phyloP scores from a whole-genome alignment of 2,888 invertebrate species.

The Drosophila prolongata region DNA sequence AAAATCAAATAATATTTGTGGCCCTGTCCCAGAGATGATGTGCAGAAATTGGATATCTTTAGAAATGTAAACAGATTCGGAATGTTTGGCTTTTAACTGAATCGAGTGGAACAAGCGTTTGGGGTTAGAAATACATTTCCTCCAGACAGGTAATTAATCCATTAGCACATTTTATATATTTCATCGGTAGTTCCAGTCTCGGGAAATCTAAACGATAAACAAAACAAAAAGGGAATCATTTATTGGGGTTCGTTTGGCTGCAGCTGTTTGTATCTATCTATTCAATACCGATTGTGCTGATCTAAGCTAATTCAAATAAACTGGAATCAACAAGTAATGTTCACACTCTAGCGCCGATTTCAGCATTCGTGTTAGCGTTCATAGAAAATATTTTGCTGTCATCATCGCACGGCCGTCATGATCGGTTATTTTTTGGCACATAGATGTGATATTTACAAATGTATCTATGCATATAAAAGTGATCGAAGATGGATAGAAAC shows the following conservation, averaged over 20 bases:
- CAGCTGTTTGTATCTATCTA: conserved; percentile 29
- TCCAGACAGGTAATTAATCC: conserved; percentile 72
- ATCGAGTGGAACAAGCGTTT: conserved; percentile 32
- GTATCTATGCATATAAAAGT: conserved; percentile 9
- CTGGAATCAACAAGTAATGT: conserved; percentile 8
- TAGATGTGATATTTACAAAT: conserved; percentile 22
- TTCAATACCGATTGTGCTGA: not conserved
- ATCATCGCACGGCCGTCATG: conserved; percentile 19
- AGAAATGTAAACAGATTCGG: conserved; percentile 60
- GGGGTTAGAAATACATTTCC: conserved; percentile 28
- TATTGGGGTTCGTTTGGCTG: conserved; percentile 5
- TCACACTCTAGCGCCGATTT: conserved; percentile 11
- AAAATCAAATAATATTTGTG: conserved; percentile 69
- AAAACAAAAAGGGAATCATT: conserved; percentile 17
- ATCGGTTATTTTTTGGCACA: conserved; percentile 30
- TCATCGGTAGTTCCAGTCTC: conserved; percentile 42
- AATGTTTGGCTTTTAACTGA: conserved; percentile 23
- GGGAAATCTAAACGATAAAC: conserved; percentile 21
- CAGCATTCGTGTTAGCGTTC: not conserved
- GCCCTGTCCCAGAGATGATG: conserved; percentile 29
- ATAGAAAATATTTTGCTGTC: conserved; percentile 23
- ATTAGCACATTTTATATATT: conserved; percentile 58
- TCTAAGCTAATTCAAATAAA: conserved; percentile 36
- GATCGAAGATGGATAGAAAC: not conserved
- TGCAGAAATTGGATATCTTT: conserved; percentile 18